Evolutionary conservation across 2,113 vertebrate species (phyloP).

Genomic region (Maylandia zebra): DNA sequence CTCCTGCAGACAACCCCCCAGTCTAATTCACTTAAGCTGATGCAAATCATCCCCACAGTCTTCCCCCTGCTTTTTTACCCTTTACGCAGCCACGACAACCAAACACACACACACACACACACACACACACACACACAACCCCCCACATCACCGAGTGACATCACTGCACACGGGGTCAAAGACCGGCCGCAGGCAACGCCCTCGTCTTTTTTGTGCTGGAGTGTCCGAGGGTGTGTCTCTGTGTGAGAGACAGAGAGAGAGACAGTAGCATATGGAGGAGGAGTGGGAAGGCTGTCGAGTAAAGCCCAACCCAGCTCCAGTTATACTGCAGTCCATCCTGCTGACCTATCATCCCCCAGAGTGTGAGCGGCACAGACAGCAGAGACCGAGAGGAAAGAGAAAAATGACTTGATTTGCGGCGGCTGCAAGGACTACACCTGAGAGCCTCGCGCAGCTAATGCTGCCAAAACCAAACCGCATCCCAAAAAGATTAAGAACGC

Average conservation of each 20-base stretch:
- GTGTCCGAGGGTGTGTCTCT: background rate
- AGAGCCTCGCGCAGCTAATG: background rate
- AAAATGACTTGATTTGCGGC: background rate
- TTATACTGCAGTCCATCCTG: slow-evolving; percentile 54
- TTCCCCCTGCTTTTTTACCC: background rate
- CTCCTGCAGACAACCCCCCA: background rate
- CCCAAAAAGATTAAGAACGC: background rate
- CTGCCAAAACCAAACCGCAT: background rate
- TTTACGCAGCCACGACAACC: background rate
- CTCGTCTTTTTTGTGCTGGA: slow-evolving; percentile 17
- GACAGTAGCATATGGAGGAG: slow-evolving; percentile 43
- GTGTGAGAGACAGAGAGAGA: slow-evolving; percentile 1
- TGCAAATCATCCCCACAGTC: background rate
- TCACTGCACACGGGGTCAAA: slow-evolving; percentile 29
- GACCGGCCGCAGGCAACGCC: slow-evolving; percentile 32
- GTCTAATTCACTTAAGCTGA: slow-evolving; percentile 20
- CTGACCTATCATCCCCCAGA: slow-evolving; percentile 49
- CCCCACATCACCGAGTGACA: background rate
- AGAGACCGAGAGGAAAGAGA: background rate
- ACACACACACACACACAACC: background rate
- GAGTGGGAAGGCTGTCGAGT: slow-evolving; percentile 38
- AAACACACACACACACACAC: background rate
- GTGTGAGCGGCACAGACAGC: slow-evolving; percentile 18
- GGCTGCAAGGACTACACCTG: background rate
- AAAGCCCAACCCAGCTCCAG: slow-evolving; percentile 40